Evolutionary conservation across 1,140 invertebrate species (phyloP), one percentile per base, ranked within the genome.

Genomic region (Sinella curviseta): DNA sequence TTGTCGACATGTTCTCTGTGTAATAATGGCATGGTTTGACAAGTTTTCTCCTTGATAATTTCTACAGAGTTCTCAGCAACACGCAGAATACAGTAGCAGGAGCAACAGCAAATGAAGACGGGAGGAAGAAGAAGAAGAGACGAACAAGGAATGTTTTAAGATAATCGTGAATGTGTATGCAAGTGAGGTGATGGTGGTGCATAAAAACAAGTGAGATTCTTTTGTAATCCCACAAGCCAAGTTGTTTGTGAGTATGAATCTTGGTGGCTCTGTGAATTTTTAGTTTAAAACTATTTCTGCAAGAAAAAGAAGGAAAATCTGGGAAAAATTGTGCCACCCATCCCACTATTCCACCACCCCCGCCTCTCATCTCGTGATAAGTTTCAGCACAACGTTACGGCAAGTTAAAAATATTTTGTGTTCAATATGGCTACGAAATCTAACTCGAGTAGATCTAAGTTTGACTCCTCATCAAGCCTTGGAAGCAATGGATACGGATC

Each of bases 21-120:
- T 70, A 70, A 31, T 70, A 70, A 30, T 70, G 12, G 65, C 28
- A 70, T 33, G 65, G 65, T 70, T 70, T 70, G 65, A 70, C 65
- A 70, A 70, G 28, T 31, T 70, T 70, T 70, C 30, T 70, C 65
- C 65, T 33, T 70, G 65, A 70, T 33, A 31, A 30, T 70, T 70
- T 70, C n/a, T 70, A 3, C 65, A 70, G 28, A 70, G 30, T 70
- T 70, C 65, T 70, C 26, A 70, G 2, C 65, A 16, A 65, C 8
- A 65, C 8, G 39, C 20, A 48, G 20, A 48, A 48, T 12, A 48
- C 8, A 8, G 39, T 48, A 48, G 39, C 39, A n/a, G n/a, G n/a
- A n/a, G 8, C 39, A 12, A 48, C 39, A 48, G 20, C 39, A 8
- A 48, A 48, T 20, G 20, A 48, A 20, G 39, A 48, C 8, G 39